These are phyloP conservation scores for Acrobeloides nanus DNA, from an alignment of 2,888 invertebrate genomes.

Conservation along the genomic window DNA sequence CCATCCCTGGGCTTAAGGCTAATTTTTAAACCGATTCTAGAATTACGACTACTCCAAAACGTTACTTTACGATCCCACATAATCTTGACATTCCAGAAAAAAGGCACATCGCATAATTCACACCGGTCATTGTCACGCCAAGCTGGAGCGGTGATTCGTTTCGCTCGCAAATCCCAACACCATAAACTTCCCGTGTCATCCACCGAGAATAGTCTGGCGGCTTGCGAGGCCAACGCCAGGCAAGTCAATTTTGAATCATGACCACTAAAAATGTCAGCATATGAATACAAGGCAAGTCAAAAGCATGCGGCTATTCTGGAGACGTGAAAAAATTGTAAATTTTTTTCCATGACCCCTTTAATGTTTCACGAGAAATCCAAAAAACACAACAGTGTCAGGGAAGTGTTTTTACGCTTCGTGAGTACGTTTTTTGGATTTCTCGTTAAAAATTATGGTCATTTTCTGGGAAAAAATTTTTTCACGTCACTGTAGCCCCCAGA, in stretches of 20 bases:
- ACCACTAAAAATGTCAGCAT: conserved; percentile 32
- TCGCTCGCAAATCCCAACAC: conserved; percentile 88
- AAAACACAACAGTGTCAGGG: too few relatives aligned
- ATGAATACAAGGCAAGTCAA: background rate
- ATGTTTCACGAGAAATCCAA: too few relatives aligned
- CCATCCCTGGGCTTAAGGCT: too few relatives aligned
- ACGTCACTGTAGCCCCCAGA: too few relatives aligned
- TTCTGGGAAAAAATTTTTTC: background rate
- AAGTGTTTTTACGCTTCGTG: too few relatives aligned
- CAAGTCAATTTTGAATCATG: conserved; percentile 74
- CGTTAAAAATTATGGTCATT: conserved; percentile 1
- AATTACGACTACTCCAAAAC: too few relatives aligned
- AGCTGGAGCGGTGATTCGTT: conserved; percentile 71
- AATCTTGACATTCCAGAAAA: conserved; percentile 95
- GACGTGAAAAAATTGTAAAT: conserved; percentile 3
- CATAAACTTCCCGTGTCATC: conserved; percentile 85
- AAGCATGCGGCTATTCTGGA: background rate
- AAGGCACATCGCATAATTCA: conserved; percentile 85
- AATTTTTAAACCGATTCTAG: too few relatives aligned
- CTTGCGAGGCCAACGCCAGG: conserved; percentile 72
- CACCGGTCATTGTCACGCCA: conserved; percentile 93
- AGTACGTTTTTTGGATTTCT: too few relatives aligned
- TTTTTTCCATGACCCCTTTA: background rate
- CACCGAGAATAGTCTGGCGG: conserved; percentile 75
- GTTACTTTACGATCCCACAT: conserved; percentile 87